Evolutionary conservation across 1,140 invertebrate species (phyloP).

Genomic region (Eubasilissa regina): DNA sequence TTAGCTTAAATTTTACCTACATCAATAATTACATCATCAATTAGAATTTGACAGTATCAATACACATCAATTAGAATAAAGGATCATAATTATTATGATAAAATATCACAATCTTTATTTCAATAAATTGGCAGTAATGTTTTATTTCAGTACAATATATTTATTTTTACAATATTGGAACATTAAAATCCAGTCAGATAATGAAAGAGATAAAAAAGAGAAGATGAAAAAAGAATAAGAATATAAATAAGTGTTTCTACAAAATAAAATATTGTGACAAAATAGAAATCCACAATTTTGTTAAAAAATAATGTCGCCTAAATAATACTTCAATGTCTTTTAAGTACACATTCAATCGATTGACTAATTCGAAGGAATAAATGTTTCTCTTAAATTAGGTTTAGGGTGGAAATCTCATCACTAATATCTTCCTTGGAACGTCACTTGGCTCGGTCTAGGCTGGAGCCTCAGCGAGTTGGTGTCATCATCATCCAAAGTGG

Average conservation of each 20-base stretch:
- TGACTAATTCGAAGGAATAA: constrained; percentile 43
- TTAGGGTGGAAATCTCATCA: constrained; percentile 37
- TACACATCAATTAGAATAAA: constrained; percentile 35
- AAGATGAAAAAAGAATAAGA: constrained; percentile 24
- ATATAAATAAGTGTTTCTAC: constrained; percentile 12
- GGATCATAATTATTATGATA: constrained; percentile 24
- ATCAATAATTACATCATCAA: constrained; percentile 36
- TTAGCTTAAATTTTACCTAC: constrained; percentile 33
- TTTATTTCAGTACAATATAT: constrained; percentile 39
- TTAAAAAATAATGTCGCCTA: neutral
- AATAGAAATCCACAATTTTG: neutral
- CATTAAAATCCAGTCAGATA: constrained; percentile 11
- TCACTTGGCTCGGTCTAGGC: constrained; percentile 68
- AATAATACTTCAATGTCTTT: constrained; percentile 39
- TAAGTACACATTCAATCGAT: constrained; percentile 32
- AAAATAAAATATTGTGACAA: constrained; percentile 6
- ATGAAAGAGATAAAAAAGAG: constrained; percentile 7
- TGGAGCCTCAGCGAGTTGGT: constrained; percentile 74
- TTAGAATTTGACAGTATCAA: constrained; percentile 28
- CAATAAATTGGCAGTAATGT: constrained; percentile 42
- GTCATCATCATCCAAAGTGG: constrained; percentile 74
- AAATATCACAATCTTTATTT: constrained; percentile 43
- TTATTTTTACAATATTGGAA: constrained; percentile 35
- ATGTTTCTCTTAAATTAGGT: constrained; percentile 20
- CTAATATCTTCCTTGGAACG: constrained; percentile 69